Evolutionary conservation across 2,113 vertebrate species (phyloP).

Genomic region (Oceanites oceanicus): DNA sequence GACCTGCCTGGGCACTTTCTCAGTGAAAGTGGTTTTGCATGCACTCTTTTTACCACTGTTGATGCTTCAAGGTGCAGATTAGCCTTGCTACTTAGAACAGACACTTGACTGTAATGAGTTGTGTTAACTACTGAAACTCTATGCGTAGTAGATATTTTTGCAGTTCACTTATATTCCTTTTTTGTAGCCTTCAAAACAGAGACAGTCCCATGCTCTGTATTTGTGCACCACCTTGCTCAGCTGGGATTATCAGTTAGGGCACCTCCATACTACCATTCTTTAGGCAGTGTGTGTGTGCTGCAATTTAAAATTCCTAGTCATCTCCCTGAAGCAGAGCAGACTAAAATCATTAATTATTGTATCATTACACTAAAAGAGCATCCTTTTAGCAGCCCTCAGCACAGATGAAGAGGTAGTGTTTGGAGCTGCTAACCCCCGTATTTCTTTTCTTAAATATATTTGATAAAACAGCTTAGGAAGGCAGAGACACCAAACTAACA

Average conservation of each 20-base stretch:
- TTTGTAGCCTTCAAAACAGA: neutral
- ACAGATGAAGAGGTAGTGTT: neutral
- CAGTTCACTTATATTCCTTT: neutral
- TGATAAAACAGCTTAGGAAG: neutral
- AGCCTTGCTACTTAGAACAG: neutral
- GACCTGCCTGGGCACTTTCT: neutral
- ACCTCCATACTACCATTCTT: neutral
- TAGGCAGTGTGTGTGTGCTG: neutral
- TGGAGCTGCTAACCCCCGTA: neutral
- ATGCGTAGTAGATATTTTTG: neutral
- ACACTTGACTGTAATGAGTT: neutral
- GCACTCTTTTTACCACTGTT: neutral
- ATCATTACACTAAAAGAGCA: neutral
- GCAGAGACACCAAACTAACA: neutral
- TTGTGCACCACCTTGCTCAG: neutral
- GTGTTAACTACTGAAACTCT: neutral
- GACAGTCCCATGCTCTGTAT: neutral
- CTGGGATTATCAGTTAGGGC: neutral
- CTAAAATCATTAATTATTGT: neutral
- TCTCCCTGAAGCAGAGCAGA: neutral
- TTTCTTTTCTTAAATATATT: neutral
- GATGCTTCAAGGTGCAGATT: neutral
- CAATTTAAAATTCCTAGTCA: neutral
- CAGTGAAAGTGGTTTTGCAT: neutral
- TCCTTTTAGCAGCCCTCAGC: neutral